Evolutionary conservation across 2,113 vertebrate genomes (phyloP).

Genomic region (Heptranchias perlo): DNA sequence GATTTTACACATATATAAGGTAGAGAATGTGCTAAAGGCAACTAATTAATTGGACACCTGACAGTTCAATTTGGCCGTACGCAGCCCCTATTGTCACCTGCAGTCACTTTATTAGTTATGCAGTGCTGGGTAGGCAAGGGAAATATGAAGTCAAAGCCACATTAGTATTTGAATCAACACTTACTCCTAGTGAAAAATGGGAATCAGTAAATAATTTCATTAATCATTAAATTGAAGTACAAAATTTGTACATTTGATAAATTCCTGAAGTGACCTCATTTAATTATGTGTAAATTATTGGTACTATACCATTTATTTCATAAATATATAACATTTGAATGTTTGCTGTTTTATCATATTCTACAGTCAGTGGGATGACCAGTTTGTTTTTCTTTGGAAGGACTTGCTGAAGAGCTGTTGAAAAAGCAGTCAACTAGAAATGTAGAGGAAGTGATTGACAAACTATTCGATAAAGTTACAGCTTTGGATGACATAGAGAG

Average conservation of each 20-base stretch:
- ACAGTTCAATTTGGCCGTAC: too few species aligned
- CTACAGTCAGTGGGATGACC: not conserved
- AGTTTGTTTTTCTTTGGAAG: constrained; percentile 51
- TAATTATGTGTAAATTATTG: not conserved
- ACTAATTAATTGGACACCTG: too few species aligned
- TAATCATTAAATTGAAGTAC: not conserved
- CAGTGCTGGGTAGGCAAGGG: not conserved
- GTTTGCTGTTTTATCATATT: not conserved
- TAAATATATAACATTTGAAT: not conserved
- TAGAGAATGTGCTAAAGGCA: too few species aligned
- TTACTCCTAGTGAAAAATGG: not conserved
- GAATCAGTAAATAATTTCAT: not conserved
- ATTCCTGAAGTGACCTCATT: not conserved
- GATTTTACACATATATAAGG: not conserved
- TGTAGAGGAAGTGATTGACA: constrained; percentile 59
- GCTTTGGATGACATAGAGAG: constrained; percentile 43
- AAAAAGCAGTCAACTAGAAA: constrained; percentile 45
- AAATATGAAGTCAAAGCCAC: not conserved
- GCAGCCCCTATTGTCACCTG: not conserved
- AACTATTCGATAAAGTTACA: constrained; percentile 60
- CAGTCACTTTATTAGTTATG: not conserved
- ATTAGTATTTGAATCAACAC: not conserved
- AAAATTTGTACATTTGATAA: not conserved
- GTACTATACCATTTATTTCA: not conserved
- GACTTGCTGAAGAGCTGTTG: constrained; percentile 57